Base-by-base conservation (phyloP, 2,113 vertebrate genomes). In the Bubo scandiacus region DNA sequence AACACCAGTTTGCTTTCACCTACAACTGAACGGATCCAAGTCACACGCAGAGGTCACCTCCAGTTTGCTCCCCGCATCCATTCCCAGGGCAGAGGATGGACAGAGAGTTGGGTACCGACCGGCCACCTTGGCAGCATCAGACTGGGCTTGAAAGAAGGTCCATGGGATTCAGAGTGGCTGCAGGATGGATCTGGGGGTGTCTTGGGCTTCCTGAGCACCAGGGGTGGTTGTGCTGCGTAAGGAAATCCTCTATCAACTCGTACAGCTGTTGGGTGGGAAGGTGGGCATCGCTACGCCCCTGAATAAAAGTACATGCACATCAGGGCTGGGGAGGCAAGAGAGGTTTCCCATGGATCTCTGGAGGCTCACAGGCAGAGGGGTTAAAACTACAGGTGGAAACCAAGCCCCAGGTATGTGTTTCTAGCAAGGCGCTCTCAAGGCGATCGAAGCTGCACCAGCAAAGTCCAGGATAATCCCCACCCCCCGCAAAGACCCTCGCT, bases 1-100 rank as follows among this genome's bases (percentile, higher is more conserved):
- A 30, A 26, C 57, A 34, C 40, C 9, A 1, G 1, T 43, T 49
- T 38, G 42, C 68, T 88, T 43, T 71, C 59, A 58, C 34, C 75
- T 49, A 2, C 0, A 1, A n/a, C 61, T 0, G 21, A 42, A 2
- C 0, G 0, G 34, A 75, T 86, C 74, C 81, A 43, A 72, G 78
- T 47, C 58, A 19, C 57, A 40, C 65, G 6, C 43, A 67, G 57
- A 57, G 84, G 81, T 71, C 73, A 91, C 73, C 88, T 66, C 80
- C 86, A 62, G 54, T 29, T 84, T 17, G 29, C 88, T 65, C 81
- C 61, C 74, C 8, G 66, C 18, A 42, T 34, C 88, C 3, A 0
- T 59, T 79, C 90, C 85, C 94, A 80, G 74, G 40, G 38, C 1
- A 1, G 26, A 38, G 22, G 49, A 21, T 18, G 51, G 47, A 5